A percentile compares a stretch with the other conserved stretches of the same genome.
Evolutionary conservation across 2,113 vertebrate species (phyloP).

Genomic region (Redunca redunca): DNA sequence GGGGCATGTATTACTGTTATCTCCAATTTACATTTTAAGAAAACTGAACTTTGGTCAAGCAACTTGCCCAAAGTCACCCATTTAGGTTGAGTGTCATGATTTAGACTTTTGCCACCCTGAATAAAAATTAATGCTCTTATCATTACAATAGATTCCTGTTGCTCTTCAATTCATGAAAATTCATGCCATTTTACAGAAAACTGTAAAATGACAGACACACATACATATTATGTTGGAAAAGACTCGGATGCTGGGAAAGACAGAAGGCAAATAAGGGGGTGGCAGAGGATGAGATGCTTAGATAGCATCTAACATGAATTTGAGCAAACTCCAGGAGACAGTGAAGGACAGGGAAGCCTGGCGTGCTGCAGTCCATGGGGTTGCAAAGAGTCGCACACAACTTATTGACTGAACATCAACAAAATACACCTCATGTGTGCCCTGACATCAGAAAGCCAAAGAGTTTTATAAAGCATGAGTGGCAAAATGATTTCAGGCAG

Average conservation of each 20-base stretch:
- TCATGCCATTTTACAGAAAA: not conserved
- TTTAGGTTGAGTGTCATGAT: not conserved
- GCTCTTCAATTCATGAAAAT: not conserved
- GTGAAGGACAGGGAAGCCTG: not conserved
- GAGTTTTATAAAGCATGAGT: not conserved
- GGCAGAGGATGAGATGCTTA: not conserved
- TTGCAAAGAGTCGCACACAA: not conserved
- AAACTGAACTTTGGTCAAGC: not conserved
- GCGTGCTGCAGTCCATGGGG: fast-evolving
- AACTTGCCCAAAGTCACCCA: not conserved
- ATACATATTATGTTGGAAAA: not conserved
- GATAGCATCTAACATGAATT: not conserved
- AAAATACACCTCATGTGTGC: not conserved
- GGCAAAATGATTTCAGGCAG: not conserved
- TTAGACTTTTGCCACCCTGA: not conserved
- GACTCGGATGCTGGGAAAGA: not conserved
- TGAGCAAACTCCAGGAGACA: not conserved
- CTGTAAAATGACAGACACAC: not conserved
- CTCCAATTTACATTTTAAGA: not conserved
- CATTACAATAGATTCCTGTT: not conserved
- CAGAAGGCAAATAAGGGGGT: not conserved
- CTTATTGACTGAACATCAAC: not conserved
- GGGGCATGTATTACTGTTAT: not conserved
- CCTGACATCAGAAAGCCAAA: not conserved
- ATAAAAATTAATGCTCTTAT: not conserved